phyloP scores from a whole-genome alignment of 2,113 vertebrate genomes.

The Oryzias javanicus region DNA sequence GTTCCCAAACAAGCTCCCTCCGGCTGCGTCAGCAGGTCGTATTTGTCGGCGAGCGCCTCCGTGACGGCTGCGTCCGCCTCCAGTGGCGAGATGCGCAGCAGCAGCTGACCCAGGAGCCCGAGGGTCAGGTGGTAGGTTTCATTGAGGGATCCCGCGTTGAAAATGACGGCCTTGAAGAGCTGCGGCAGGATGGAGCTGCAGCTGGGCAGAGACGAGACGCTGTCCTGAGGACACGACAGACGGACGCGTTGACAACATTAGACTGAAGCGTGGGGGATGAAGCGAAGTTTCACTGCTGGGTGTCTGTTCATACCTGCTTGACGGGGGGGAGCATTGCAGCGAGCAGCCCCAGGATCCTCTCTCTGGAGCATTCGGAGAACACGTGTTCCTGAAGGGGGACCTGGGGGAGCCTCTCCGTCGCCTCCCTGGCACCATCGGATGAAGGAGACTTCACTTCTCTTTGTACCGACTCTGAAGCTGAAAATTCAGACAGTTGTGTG shows the following conservation, averaged over 20 bases:
- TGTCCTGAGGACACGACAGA: constrained; percentile 69
- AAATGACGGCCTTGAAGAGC: constrained; percentile 93
- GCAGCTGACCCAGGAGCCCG: constrained; percentile 92
- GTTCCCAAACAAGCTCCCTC: constrained; percentile 74
- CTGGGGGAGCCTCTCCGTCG: constrained; percentile 72
- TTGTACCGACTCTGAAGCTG: constrained; percentile 54
- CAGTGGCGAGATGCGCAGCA: constrained; percentile 83
- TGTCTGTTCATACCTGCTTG: constrained; percentile 77
- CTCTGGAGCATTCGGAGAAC: constrained; percentile 95
- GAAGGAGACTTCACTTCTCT: constrained; percentile 57
- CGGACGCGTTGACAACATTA: neutral
- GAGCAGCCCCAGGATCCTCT: constrained; percentile 92
- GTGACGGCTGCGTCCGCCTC: constrained; percentile 87
- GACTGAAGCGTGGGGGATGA: neutral
- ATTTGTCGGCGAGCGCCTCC: constrained; percentile 87
- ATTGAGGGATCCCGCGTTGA: constrained; percentile 92
- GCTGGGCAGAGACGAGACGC: constrained; percentile 80
- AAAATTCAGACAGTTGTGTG: neutral
- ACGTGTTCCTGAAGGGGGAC: constrained; percentile 87
- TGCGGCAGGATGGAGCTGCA: constrained; percentile 89
- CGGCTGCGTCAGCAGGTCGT: constrained; percentile 78
- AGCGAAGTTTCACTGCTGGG: neutral
- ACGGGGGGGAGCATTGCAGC: constrained; percentile 93
- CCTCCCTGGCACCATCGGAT: constrained; percentile 67
- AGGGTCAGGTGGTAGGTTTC: constrained; percentile 94